Evolutionary conservation across 2,113 vertebrate genomes (phyloP).

Genomic region (Leptosomus discolor): DNA sequence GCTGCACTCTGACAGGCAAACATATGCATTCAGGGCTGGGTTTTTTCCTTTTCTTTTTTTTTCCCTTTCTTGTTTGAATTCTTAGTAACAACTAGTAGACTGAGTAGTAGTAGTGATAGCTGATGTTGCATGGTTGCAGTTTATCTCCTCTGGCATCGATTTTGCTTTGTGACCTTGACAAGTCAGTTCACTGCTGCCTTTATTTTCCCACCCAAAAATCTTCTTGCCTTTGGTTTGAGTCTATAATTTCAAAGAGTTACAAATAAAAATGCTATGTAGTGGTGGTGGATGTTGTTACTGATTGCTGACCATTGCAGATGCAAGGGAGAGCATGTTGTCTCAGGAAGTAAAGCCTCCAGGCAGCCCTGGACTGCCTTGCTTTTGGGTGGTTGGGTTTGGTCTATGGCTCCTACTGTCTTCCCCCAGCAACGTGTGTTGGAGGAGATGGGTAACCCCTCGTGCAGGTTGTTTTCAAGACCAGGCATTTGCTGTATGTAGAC

Average conservation of each 20-base stretch:
- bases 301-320: neutral
- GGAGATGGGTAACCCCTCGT: neutral
- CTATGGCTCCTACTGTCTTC: neutral
- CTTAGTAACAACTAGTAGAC: neutral
- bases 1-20: constrained; percentile 34
- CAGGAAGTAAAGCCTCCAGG: neutral
- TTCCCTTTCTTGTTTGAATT: constrained; percentile 32
- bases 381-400: neutral
- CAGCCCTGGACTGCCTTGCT: neutral
- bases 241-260: neutral
- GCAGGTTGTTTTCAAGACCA: neutral
- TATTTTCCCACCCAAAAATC: neutral
- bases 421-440: fast-evolving
- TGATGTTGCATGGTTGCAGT: fast-evolving
- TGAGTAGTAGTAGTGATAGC: neutral
- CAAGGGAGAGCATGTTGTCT: neutral
- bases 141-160: neutral
- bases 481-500: fast-evolving
- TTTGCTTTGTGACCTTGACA: neutral
- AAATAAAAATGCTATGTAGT: neutral
- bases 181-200: neutral
- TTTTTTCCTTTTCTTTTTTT: neutral
- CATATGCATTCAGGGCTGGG: neutral
- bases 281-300: fast-evolving
- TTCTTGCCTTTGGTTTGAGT: neutral